phyloP scores from a whole-genome alignment of 2,797 vertebrate species.

The Gambusia yucatana region DNA sequence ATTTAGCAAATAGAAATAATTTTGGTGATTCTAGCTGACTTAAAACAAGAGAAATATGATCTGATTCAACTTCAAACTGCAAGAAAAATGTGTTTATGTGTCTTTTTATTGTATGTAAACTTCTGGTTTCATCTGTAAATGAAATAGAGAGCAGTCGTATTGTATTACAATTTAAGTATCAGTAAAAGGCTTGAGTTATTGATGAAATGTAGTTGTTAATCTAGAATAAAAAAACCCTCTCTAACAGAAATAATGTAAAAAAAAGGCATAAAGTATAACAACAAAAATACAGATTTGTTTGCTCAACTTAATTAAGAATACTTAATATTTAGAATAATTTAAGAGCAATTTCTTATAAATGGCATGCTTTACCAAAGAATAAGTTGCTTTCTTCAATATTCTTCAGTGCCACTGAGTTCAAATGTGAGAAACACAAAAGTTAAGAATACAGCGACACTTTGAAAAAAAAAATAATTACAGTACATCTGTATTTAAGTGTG shows the following conservation, averaged over 20 bases:
- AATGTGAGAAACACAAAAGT: constrained; percentile 1
- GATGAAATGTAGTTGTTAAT: neutral
- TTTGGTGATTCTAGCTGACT: neutral
- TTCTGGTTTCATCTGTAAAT: neutral
- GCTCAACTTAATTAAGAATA: neutral
- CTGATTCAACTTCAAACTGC: neutral
- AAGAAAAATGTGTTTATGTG: neutral
- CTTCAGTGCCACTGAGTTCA: neutral
- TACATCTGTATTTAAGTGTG: neutral
- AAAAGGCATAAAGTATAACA: neutral
- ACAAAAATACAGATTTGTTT: neutral
- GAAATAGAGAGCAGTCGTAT: neutral
- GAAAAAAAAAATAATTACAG: neutral
- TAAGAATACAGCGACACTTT: neutral
- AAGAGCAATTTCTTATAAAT: neutral
- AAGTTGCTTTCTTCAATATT: neutral
- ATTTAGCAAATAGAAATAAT: neutral
- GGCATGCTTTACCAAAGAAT: neutral
- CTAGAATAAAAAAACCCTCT: neutral
- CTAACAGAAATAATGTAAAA: neutral
- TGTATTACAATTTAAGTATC: neutral
- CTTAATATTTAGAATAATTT: neutral
- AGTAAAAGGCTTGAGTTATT: neutral
- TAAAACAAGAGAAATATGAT: neutral
- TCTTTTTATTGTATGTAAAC: neutral